Conservation (phyloP, 2,888 invertebrate genomes). For the Argyresthia albistria region DNA sequence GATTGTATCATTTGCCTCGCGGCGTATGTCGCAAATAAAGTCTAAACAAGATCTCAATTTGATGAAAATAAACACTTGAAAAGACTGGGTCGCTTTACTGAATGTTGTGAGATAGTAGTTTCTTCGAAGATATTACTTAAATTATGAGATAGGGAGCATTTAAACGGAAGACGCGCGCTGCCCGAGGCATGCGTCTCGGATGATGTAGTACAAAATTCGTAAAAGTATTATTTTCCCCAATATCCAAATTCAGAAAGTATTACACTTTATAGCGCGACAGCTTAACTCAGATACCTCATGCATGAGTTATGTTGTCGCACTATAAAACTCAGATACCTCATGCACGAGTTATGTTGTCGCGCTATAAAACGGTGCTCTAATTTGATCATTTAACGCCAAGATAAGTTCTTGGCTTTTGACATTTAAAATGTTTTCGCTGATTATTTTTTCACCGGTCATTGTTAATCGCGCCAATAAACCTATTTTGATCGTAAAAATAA, state of each 20-base stretch:
- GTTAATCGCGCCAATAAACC: too few relatives aligned
- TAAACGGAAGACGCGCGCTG: slow-evolving; percentile 41
- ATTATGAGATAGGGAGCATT: slow-evolving; percentile 68
- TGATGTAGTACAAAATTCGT: slow-evolving; percentile 64
- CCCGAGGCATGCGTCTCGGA: slow-evolving; percentile 29
- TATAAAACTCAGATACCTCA: too few relatives aligned
- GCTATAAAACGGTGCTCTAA: too few relatives aligned
- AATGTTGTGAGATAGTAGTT: slow-evolving; percentile 71
- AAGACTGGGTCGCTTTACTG: slow-evolving; percentile 73
- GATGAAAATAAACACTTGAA: slow-evolving; percentile 70
- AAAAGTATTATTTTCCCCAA: slow-evolving; percentile 65
- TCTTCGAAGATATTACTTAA: slow-evolving; percentile 68
- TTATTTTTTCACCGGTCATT: too few relatives aligned
- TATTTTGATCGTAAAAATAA: too few relatives aligned
- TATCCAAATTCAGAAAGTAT: slow-evolving; percentile 65
- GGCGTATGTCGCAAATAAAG: slow-evolving; percentile 46
- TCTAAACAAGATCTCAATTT: slow-evolving; percentile 72
- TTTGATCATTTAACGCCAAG: too few relatives aligned
- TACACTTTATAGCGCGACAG: slow-evolving; percentile 26
- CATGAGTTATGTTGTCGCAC: too few relatives aligned
- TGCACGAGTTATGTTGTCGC: too few relatives aligned
- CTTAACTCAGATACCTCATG: slow-evolving; percentile 4
- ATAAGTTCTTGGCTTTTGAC: too few relatives aligned
- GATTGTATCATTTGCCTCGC: slow-evolving; percentile 13
- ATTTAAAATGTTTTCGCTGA: too few relatives aligned